Evolutionary conservation across 2,888 invertebrate genomes (phyloP), one percentile per base, ranked within the genome.

Genomic region (Heliconius charithonia): DNA sequence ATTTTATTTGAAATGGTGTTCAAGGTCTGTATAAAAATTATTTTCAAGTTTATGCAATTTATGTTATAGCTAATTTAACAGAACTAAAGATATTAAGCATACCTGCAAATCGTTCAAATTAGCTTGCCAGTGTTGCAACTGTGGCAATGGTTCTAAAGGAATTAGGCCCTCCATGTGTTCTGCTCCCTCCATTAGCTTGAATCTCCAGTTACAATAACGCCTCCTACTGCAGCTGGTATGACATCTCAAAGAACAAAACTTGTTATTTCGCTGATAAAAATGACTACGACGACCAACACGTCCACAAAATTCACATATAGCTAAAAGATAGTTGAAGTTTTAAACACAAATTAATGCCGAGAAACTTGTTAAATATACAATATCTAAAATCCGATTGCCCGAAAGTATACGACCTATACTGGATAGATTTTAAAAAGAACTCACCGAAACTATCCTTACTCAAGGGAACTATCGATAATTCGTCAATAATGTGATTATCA

Each of bases 391-490:
- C 7, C 7, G 25, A 41, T 25, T 16, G 25, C 16, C 25, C 67
- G 19, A 51, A 67, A 25, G 45, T 45, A 16, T 25, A 69, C 41
- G 25, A 16, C 25, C 25, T 25, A 25, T n/a, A 7, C 10, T 41
- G 69, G 16, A n/a, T 22, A 32, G 32, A 65, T 72, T 22, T 16
- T 70, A 41, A 73, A 27, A 22, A 7, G 10, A 37, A 85, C 96
- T 96, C 95, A 98, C 98, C 98, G 95, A 98, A 98, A 92, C 97
- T 98, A 91, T 98, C 98, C 92, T 97, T 97, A 91, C 97, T 97
- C 88, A 98, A 97, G 77, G 98, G 98, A 92, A 98, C 97, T 87
- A 98, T 97, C 82, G 97, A 97, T 81, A 97, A 96, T 94, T 98
- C 98, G 80, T 94, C 94, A 51, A 89, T 88, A 81, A 89, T 87